A percentile compares a stretch with the other conserved stretches of the same genome.
These are phyloP conservation scores for Machimus rusticus DNA, from an alignment of 2,888 invertebrate genomes.

Conservation along the genomic window DNA sequence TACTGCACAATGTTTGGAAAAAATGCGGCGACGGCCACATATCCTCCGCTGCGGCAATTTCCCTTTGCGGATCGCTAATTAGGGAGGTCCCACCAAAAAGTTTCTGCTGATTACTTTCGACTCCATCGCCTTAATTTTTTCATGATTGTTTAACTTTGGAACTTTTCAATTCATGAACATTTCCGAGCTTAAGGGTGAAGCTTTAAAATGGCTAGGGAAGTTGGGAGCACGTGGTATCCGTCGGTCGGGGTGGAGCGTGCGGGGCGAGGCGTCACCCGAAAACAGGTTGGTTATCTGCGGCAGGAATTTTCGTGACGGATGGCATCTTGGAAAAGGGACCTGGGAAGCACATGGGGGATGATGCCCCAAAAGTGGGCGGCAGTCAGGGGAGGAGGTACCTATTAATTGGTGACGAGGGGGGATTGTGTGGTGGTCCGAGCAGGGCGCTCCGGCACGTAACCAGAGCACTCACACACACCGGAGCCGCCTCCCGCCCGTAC, in stretches of 20 bases:
- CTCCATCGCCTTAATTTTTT: constrained; percentile 24
- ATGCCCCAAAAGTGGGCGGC: not conserved
- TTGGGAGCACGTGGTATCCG: constrained; percentile 1
- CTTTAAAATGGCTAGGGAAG: not conserved
- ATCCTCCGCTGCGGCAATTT: not conserved
- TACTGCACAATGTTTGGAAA: not conserved
- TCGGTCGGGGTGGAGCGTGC: not conserved
- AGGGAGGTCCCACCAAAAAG: not conserved
- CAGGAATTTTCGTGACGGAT: constrained; percentile 3
- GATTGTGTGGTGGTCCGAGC: not conserved
- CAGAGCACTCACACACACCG: not conserved
- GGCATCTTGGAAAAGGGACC: not conserved
- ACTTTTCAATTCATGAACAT: constrained; percentile 21
- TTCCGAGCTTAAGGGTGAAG: not conserved
- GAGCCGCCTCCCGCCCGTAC: not conserved
- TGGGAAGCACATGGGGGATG: constrained; percentile 9
- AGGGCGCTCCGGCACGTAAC: not conserved
- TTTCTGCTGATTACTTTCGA: not conserved
- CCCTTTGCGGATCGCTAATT: not conserved
- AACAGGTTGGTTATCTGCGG: not conserved
- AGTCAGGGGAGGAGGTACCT: not conserved
- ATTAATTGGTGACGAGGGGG: not conserved
- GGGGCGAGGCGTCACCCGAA: not conserved
- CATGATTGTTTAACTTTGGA: constrained; percentile 15
- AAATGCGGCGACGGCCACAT: not conserved